A percentile compares a stretch with the other conserved stretches of the same genome.
phyloP scores from a whole-genome alignment of 1,140 invertebrate species.

The Diuraphis noxia region DNA sequence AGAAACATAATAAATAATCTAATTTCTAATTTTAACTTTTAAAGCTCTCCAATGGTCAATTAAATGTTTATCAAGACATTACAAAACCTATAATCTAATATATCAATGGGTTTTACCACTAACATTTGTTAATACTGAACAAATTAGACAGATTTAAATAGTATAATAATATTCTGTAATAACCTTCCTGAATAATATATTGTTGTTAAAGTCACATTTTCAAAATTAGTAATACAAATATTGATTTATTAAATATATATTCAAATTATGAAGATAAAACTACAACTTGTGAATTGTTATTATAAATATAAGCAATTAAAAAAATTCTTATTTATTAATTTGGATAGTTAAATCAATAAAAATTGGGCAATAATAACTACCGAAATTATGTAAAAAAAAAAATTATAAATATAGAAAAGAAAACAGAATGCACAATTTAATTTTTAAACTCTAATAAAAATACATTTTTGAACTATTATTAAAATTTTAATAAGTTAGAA shows the following conservation, averaged over 20 bases:
- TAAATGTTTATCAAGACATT: slow-evolving; percentile 1
- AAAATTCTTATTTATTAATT: too few species aligned
- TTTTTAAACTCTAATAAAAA: not conserved
- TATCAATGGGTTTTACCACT: slow-evolving; percentile 18
- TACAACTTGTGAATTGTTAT: not conserved
- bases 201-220: not conserved
- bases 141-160: not conserved
- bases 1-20: not conserved
- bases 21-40: not conserved
- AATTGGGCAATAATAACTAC: not conserved
- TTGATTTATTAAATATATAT: not conserved
- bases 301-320: not conserved
- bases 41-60: too few species aligned
- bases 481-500: too few species aligned
- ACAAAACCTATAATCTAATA: not conserved
- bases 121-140: not conserved
- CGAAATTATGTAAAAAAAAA: not conserved
- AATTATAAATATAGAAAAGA: not conserved
- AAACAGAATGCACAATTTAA: not conserved
- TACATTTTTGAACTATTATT: too few species aligned
- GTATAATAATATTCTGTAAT: not conserved
- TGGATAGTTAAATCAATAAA: not conserved
- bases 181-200: not conserved
- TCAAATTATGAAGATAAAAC: not conserved
- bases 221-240: not conserved